Evolutionary conservation across 2,113 vertebrate species (phyloP).

Genomic region (Prinia subflava): DNA sequence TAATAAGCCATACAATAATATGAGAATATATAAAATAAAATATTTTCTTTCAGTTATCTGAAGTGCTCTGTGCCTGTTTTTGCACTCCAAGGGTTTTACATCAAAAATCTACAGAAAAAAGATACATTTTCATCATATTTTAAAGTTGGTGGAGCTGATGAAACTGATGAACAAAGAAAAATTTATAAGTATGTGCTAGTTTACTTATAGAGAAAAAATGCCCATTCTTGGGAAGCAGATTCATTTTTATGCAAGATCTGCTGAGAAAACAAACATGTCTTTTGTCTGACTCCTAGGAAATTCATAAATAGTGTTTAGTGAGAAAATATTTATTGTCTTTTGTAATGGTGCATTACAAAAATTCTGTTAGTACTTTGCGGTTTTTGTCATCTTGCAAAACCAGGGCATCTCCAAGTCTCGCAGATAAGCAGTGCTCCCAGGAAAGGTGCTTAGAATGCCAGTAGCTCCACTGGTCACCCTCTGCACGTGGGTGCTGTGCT

Average conservation of each 20-base stretch:
- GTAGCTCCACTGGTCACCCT: rapidly evolving
- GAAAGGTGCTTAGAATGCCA: background rate
- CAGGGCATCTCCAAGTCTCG: background rate
- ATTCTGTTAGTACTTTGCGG: background rate
- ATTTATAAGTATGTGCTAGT: background rate
- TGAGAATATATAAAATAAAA: background rate
- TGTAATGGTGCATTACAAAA: background rate
- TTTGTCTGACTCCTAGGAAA: background rate
- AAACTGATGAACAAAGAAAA: background rate
- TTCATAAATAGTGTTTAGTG: background rate
- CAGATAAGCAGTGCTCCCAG: background rate
- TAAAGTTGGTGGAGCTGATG: background rate
- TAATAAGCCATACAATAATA: background rate
- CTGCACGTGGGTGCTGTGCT: rapidly evolving
- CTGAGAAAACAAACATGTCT: background rate
- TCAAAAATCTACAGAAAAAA: background rate
- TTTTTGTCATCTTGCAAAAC: background rate
- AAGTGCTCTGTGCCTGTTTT: background rate
- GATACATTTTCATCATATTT: background rate
- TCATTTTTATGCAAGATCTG: background rate
- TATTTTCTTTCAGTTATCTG: background rate
- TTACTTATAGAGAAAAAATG: background rate
- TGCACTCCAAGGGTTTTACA: background rate
- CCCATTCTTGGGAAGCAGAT: background rate
- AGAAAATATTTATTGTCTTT: background rate